Evolutionary conservation across 2,888 invertebrate genomes (phyloP), one percentile per base, ranked within the genome.

Genomic region (Fragum sueziense): DNA sequence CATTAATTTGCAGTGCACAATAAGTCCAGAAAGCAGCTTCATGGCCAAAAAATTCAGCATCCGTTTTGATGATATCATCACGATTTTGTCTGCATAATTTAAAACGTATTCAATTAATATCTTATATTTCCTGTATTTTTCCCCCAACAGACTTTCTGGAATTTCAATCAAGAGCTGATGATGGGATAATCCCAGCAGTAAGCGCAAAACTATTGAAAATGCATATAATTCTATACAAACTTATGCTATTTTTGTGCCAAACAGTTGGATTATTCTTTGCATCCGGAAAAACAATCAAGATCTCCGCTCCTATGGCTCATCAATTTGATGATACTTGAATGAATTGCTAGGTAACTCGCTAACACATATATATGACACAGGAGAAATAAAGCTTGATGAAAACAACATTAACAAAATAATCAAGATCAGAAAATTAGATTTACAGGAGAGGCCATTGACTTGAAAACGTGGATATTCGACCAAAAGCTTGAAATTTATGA

Each of bases 341-440:
- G 22, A 41, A 65, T 41, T 34, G 41, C 33, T 41, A 22, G 65
- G 65, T 65, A 65, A 65, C 65, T n/a, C 25, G 65, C 2, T 1
- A 41, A 65, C 34, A 65, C 27, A 27, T 65, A 34, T 41, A 25
- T n/a, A 9, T 61, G 14, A 65, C 65, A 65, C 34, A 25, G 20
- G 17, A 37, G 41, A 41, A 34, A 65, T 65, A 65, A 41, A 65
- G 65, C 6, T 34, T 27, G 65, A 65, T 65, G 65, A 65, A 37
- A 41, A 65, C 65, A 65, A 41, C 65, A 65, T 41, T 65, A 37
- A 33, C n/a, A 34, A 65, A 6, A 41, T 41, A 65, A 33, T 9
- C 65, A 25, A 37, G n/a, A 65, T 11, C 41, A 34, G 27, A 20
- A 65, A 65, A 65, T 20, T 41, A 65, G 65, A 25, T 34, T 65